phyloP scores from a whole-genome alignment of 2,888 invertebrate species.

The Eupithecia vulgata region DNA sequence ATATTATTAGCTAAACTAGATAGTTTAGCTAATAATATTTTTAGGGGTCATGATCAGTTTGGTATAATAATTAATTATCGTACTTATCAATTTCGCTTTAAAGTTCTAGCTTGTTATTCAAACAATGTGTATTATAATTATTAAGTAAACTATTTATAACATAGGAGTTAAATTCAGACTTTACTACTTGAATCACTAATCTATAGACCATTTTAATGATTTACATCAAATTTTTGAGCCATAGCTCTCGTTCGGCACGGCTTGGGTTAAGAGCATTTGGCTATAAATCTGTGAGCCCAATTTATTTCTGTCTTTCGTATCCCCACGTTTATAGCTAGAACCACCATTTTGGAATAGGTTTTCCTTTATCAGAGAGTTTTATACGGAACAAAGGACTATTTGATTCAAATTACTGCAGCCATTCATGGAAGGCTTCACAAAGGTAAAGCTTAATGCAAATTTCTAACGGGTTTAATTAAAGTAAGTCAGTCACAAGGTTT shows the following conservation, averaged over 20 bases:
- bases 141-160: neutral
- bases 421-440: constrained; percentile 53
- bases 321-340: constrained; percentile 59
- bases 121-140: neutral
- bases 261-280: constrained; percentile 79
- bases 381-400: constrained; percentile 62
- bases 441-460: constrained; percentile 41
- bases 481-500: constrained; percentile 7
- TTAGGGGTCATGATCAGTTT: too few species aligned
- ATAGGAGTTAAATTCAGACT: neutral
- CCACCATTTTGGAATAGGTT: constrained; percentile 64
- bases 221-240: constrained; percentile 60
- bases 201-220: constrained; percentile 43
- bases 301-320: constrained; percentile 74
- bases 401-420: constrained; percentile 67
- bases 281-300: constrained; percentile 78
- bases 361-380: constrained; percentile 33
- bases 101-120: neutral
- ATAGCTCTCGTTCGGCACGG: constrained; percentile 55
- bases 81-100: neutral
- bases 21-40: too few species aligned
- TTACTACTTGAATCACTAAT: constrained; percentile 26
- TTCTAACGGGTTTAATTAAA: constrained; percentile 38
- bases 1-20: neutral
- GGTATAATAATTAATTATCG: too few species aligned